A percentile compares a stretch with the other conserved stretches of the same genome.
Conservation (phyloP, 2,888 invertebrate genomes). For the Heliothis peltigera region DNA sequence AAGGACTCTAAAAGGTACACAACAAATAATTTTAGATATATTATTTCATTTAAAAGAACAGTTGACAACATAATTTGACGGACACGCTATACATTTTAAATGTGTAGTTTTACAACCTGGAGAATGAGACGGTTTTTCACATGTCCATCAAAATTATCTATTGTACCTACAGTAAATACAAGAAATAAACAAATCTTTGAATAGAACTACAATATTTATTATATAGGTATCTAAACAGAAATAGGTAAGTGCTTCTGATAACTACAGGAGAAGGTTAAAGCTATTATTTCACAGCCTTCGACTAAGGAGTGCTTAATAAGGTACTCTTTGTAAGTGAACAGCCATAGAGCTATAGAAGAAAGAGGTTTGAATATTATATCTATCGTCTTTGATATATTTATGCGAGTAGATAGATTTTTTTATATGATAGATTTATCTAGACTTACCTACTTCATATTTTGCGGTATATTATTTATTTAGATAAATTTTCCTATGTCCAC, state of each 20-base stretch:
- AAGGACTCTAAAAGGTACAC: slow-evolving; percentile 60
- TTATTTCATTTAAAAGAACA: not conserved
- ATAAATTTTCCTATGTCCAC: not conserved
- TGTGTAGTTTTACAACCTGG: too few species aligned
- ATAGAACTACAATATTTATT: too few species aligned
- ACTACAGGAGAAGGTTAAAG: slow-evolving; percentile 87
- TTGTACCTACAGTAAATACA: not conserved
- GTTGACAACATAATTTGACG: not conserved
- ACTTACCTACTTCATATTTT: slow-evolving; percentile 17
- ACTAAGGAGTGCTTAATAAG: slow-evolving; percentile 79
- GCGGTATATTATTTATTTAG: not conserved
- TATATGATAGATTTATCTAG: not conserved
- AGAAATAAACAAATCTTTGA: not conserved
- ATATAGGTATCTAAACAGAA: slow-evolving; percentile 17
- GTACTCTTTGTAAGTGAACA: slow-evolving; percentile 61
- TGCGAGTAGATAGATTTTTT: slow-evolving; percentile 9
- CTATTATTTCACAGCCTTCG: slow-evolving; percentile 88
- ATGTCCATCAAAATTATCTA: not conserved
- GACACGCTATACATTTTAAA: too few species aligned
- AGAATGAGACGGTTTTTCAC: not conserved
- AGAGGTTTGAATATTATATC: slow-evolving; percentile 26
- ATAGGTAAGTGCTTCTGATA: slow-evolving; percentile 62
- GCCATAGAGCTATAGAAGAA: slow-evolving; percentile 27
- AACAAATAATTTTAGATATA: slow-evolving; percentile 38
- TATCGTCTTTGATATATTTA: slow-evolving; percentile 7